Evolutionary conservation across 2,888 invertebrate genomes (phyloP).

Genomic region (Plagodis pulveraria): DNA sequence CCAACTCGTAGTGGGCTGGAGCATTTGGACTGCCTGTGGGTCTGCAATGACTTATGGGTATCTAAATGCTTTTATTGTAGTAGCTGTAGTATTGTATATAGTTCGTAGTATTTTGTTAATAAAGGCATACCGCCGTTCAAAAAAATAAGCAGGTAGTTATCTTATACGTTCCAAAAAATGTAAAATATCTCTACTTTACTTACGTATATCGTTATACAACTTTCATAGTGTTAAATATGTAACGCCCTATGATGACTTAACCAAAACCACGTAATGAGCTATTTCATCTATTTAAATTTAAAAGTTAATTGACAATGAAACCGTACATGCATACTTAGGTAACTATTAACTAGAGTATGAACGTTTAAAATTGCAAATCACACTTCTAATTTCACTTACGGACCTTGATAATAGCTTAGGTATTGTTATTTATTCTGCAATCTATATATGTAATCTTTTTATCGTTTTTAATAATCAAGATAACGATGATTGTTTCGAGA

Average conservation of each 20-base stretch:
- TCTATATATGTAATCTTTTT: constrained; percentile 8
- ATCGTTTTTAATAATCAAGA: constrained; percentile 11
- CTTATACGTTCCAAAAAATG: neutral
- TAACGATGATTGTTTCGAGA: neutral
- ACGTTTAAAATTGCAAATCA: constrained; percentile 24
- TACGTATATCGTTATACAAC: neutral
- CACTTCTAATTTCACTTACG: constrained; percentile 16
- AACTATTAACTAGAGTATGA: constrained; percentile 22
- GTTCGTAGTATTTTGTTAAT: too few relatives aligned
- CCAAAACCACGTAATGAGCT: constrained; percentile 3
- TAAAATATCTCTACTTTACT: too few relatives aligned
- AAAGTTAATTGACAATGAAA: constrained; percentile 23
- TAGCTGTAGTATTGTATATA: too few relatives aligned
- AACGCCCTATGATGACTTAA: constrained; percentile 9
- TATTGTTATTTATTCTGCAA: constrained; percentile 5
- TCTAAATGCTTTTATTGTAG: too few relatives aligned
- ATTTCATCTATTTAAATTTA: constrained; percentile 15
- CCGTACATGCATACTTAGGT: constrained; percentile 3
- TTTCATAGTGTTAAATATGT: constrained; percentile 15
- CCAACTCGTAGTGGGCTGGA: too few relatives aligned
- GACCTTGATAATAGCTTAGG: constrained; percentile 12
- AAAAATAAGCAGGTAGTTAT: too few relatives aligned
- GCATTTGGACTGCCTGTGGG: too few relatives aligned
- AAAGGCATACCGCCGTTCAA: too few relatives aligned
- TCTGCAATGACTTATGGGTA: too few relatives aligned